Conservation (phyloP, 2,113 vertebrate species). For the Cyprinus carpio region DNA sequence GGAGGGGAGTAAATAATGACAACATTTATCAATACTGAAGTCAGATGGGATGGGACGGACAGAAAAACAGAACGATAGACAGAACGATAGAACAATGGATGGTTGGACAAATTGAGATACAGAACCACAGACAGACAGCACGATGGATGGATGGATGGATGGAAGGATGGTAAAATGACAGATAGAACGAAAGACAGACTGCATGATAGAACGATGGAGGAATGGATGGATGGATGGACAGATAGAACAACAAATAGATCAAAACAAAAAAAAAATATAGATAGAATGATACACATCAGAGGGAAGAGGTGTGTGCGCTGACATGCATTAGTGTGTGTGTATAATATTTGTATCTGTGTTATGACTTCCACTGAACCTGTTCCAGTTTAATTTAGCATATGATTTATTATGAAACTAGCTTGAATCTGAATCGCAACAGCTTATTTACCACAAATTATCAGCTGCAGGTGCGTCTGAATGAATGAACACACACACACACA, state of each 20-base stretch:
- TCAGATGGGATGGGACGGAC: not conserved
- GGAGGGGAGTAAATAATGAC: not conserved
- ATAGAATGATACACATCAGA: not conserved
- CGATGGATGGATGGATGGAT: too few species aligned
- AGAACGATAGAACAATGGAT: too few species aligned
- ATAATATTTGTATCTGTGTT: not conserved
- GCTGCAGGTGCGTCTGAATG: slow-evolving; percentile 10
- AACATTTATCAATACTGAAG: too few species aligned
- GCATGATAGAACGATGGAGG: not conserved
- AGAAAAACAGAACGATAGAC: not conserved
- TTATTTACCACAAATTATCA: not conserved
- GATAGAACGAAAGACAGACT: not conserved
- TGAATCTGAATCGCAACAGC: not conserved
- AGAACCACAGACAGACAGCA: too few species aligned
- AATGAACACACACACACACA: slow-evolving; percentile 7
- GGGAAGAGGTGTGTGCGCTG: not conserved
- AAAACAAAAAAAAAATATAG: not conserved
- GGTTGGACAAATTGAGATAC: too few species aligned
- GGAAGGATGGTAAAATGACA: not conserved
- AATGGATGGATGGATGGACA: not conserved
- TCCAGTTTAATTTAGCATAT: not conserved
- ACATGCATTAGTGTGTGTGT: not conserved
- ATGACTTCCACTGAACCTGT: not conserved
- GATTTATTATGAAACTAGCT: slow-evolving; percentile 24
- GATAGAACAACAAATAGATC: not conserved